phyloP scores from a whole-genome alignment of 2,113 vertebrate species.

The Sterna hirundo region DNA sequence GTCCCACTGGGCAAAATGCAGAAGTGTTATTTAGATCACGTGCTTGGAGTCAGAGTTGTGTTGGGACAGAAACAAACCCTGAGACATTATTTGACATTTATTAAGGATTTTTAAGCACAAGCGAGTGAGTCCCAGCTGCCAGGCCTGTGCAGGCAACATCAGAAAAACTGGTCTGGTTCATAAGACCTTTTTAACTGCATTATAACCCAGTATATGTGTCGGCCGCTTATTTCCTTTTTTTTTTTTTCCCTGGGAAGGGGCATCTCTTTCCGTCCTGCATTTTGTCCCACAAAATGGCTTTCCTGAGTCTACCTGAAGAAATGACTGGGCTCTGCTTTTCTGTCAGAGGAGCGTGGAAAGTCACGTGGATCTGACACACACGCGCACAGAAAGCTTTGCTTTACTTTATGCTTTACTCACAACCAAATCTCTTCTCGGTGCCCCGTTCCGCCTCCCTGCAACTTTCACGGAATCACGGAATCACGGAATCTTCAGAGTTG shows the following conservation, averaged over 20 bases:
- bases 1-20: not conserved
- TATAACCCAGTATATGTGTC: rapidly evolving
- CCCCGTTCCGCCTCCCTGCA: not conserved
- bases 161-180: not conserved
- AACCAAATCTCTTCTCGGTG: not conserved
- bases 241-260: not conserved
- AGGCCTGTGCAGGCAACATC: not conserved
- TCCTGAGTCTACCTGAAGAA: not conserved
- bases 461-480: too few relatives aligned
- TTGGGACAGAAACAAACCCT: not conserved
- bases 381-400: not conserved
- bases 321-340: not conserved
- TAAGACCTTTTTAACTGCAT: not conserved
- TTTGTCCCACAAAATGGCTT: not conserved
- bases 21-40: not conserved
- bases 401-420: not conserved
- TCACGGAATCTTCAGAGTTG: too few relatives aligned
- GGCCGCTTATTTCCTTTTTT: not conserved
- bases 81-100: not conserved
- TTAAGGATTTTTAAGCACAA: not conserved
- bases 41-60: not conserved
- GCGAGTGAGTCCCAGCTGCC: not conserved
- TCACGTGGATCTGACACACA: not conserved
- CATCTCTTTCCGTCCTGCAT: not conserved
- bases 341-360: not conserved